phyloP scores from a whole-genome alignment of 2,797 vertebrate species.

The Acanthurus leucopareius region DNA sequence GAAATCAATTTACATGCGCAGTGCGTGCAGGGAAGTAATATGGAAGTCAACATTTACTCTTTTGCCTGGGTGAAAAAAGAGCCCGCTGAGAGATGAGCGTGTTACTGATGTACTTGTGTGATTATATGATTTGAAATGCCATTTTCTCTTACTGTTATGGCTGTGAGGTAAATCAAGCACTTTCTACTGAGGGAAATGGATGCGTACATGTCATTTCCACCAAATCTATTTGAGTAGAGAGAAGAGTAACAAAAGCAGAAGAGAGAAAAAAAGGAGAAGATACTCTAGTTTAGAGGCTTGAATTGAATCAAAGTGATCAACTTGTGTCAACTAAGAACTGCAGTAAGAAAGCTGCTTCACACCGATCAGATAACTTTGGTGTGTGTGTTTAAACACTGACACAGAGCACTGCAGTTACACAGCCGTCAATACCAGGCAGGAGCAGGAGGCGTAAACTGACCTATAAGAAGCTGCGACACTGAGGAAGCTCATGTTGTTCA shows the following conservation, averaged over 20 bases:
- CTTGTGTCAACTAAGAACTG: slow-evolving; percentile 26
- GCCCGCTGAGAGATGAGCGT: slow-evolving; percentile 32
- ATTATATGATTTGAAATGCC: slow-evolving; percentile 51
- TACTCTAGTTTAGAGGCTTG: background rate
- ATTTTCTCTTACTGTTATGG: slow-evolving; percentile 35
- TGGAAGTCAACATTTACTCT: slow-evolving; percentile 71
- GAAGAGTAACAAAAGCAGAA: background rate
- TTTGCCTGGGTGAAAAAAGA: slow-evolving; percentile 37
- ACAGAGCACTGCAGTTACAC: slow-evolving; percentile 30
- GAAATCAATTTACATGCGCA: slow-evolving; percentile 83
- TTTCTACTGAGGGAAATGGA: slow-evolving; percentile 15
- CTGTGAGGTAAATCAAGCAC: slow-evolving; percentile 23
- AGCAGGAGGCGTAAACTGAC: slow-evolving; percentile 28
- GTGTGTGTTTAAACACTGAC: slow-evolving; percentile 6
- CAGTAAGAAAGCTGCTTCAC: slow-evolving; percentile 26
- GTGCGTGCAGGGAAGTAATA: slow-evolving; percentile 50
- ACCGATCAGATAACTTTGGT: slow-evolving; percentile 38
- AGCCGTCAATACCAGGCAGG: slow-evolving; percentile 37
- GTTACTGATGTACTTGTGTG: slow-evolving; percentile 43
- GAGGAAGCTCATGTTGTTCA: background rate
- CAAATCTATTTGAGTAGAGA: slow-evolving; percentile 22
- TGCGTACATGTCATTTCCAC: slow-evolving; percentile 20
- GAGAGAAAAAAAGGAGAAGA: slow-evolving; percentile 10
- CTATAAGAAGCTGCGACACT: slow-evolving; percentile 5
- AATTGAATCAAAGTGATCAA: slow-evolving; percentile 41